These are phyloP conservation scores for Carabus problematicus DNA, from an alignment of 2,888 invertebrate species.

Conservation along the genomic window DNA sequence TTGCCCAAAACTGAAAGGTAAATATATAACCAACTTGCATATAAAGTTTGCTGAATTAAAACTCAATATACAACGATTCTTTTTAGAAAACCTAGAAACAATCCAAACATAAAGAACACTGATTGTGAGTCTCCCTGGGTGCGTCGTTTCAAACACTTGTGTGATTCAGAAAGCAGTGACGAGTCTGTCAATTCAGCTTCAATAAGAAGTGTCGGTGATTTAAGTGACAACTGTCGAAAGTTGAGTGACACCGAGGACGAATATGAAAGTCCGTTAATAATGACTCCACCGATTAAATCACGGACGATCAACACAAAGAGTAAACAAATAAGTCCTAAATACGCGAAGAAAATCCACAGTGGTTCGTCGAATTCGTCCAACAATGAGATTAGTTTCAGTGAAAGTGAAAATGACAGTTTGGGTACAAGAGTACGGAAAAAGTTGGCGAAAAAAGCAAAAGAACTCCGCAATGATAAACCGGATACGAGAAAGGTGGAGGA, in stretches of 20 bases:
- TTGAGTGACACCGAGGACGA: slow-evolving; percentile 31
- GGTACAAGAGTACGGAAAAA: slow-evolving; percentile 35
- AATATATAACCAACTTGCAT: slow-evolving; percentile 17
- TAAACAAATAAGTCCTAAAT: slow-evolving; percentile 11
- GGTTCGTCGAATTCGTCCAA: slow-evolving; percentile 16
- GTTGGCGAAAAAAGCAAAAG: slow-evolving; percentile 29
- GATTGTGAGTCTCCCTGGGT: slow-evolving; percentile 49
- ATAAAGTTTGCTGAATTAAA: not conserved
- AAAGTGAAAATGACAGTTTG: slow-evolving; percentile 33
- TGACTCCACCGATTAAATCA: slow-evolving; percentile 4
- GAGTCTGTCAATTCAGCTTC: slow-evolving; percentile 32
- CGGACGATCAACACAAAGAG: slow-evolving; percentile 17
- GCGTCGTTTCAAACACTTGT: slow-evolving; percentile 48
- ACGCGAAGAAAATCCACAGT: slow-evolving; percentile 15
- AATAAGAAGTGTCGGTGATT: slow-evolving; percentile 22
- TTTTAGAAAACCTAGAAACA: slow-evolving; percentile 44
- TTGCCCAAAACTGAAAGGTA: slow-evolving; percentile 48
- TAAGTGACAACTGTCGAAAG: slow-evolving; percentile 25
- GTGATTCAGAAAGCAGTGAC: slow-evolving; percentile 51
- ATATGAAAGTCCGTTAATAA: slow-evolving; percentile 16
- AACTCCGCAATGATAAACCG: slow-evolving; percentile 21
- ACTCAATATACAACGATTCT: no score
- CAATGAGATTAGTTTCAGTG: slow-evolving; percentile 28
- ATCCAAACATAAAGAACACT: slow-evolving; percentile 46
- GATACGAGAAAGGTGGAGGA: slow-evolving; percentile 24